phyloP scores from a whole-genome alignment of 2,113 vertebrate species.

The Hipposideros armiger region DNA sequence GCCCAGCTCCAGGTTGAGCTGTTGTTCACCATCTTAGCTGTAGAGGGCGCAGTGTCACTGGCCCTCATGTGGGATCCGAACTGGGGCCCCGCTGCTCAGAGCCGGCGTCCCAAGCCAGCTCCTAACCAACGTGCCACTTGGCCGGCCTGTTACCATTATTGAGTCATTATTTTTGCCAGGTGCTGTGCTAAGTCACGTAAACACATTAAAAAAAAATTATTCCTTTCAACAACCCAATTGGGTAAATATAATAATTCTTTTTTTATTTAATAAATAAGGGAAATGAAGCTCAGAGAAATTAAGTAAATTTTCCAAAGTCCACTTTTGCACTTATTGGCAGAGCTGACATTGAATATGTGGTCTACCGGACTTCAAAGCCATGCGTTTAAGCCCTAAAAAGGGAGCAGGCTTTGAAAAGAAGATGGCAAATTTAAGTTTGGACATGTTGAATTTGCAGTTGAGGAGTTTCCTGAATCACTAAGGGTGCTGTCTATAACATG shows the following conservation, averaged over 20 bases:
- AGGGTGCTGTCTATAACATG: background rate
- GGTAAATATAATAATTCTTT: background rate
- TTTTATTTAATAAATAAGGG: constrained; percentile 30
- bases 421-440: background rate
- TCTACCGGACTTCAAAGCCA: background rate
- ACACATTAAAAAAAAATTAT: background rate
- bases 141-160: background rate
- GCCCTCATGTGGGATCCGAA: too few species aligned
- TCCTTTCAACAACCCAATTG: background rate
- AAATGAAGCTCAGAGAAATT: background rate
- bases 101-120: too few species aligned
- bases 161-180: background rate
- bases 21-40: too few species aligned
- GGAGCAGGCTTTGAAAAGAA: constrained; percentile 8
- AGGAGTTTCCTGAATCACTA: constrained; percentile 28
- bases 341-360: background rate
- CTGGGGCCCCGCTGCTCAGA: too few species aligned
- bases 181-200: background rate
- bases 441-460: background rate
- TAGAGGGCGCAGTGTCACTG: too few species aligned
- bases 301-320: constrained; percentile 25
- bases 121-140: too few species aligned
- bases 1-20: too few species aligned
- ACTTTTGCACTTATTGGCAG: background rate
- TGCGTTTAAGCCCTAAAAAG: background rate